A percentile compares a stretch with the other conserved stretches of the same genome.
phyloP scores from a whole-genome alignment of 2,113 vertebrate genomes.

The Taurulus bubalis region DNA sequence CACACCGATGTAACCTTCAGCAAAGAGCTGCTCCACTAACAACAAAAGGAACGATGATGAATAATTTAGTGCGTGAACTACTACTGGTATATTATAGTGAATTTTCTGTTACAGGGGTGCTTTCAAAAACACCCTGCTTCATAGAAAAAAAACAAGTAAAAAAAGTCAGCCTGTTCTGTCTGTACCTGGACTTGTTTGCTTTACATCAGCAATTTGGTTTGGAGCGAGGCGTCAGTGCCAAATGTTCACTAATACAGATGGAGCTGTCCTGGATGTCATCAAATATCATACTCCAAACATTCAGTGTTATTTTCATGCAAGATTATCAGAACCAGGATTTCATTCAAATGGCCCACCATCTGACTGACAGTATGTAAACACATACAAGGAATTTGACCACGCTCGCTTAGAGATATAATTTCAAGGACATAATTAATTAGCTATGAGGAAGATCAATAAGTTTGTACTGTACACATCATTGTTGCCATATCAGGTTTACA shows the following conservation, averaged over 20 bases:
- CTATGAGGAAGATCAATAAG: neutral
- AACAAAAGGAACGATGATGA: constrained; percentile 46
- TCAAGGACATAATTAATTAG: neutral
- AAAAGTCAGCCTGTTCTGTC: constrained; percentile 9
- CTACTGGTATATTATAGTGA: constrained; percentile 8
- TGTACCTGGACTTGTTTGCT: constrained; percentile 18
- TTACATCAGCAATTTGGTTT: constrained; percentile 41
- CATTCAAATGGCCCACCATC: neutral
- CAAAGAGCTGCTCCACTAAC: constrained; percentile 42
- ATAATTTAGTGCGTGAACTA: constrained; percentile 59
- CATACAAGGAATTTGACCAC: neutral
- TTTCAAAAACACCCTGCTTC: constrained; percentile 40
- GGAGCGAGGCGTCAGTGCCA: constrained; percentile 36
- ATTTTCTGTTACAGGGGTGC: constrained; percentile 42
- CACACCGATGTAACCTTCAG: constrained; percentile 33
- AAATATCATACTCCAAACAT: constrained; percentile 38
- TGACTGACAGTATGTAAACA: neutral
- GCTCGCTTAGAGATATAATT: neutral
- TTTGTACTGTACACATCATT: neutral
- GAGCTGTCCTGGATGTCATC: constrained; percentile 25
- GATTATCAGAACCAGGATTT: neutral
- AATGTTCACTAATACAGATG: constrained; percentile 41
- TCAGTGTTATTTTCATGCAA: constrained; percentile 32
- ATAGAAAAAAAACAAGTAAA: constrained; percentile 22
- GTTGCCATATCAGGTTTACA: neutral